phyloP scores from a whole-genome alignment of 2,888 invertebrate genomes.

The Luffia ferchaultella region DNA sequence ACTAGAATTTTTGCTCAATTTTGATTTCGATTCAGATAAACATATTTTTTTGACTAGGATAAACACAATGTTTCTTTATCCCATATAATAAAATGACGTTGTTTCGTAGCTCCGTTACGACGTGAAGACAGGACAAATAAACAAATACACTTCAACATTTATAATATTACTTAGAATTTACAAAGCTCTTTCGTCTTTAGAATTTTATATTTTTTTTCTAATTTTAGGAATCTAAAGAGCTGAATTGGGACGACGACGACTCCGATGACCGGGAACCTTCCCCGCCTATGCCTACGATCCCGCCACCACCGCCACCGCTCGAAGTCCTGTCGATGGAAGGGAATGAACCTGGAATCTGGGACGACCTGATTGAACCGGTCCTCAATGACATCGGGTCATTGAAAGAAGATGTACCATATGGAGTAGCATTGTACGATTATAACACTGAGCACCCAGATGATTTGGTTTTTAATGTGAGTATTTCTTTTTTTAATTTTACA shows the following conservation, averaged over 20 bases:
- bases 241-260: slow-evolving; percentile 39
- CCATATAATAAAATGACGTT: no score
- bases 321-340: slow-evolving; percentile 39
- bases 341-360: slow-evolving; percentile 32
- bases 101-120: no score
- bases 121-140: no score
- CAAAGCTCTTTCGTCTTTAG: no score
- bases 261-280: slow-evolving; percentile 59
- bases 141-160: no score
- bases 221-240: slow-evolving; percentile 34
- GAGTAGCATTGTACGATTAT: slow-evolving; percentile 82
- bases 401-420: slow-evolving; percentile 68
- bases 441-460: slow-evolving; percentile 78
- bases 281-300: slow-evolving; percentile 82
- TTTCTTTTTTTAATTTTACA: slow-evolving; percentile 2
- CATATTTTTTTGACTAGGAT: no score
- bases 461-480: slow-evolving; percentile 78
- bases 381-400: not conserved
- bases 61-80: no score
- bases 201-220: not conserved
- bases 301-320: slow-evolving; percentile 78
- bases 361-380: slow-evolving; percentile 16
- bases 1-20: no score
- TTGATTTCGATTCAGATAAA: no score
- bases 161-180: no score